phyloP scores from a whole-genome alignment of 2,888 invertebrate genomes.

The Drosophila anomalata region DNA sequence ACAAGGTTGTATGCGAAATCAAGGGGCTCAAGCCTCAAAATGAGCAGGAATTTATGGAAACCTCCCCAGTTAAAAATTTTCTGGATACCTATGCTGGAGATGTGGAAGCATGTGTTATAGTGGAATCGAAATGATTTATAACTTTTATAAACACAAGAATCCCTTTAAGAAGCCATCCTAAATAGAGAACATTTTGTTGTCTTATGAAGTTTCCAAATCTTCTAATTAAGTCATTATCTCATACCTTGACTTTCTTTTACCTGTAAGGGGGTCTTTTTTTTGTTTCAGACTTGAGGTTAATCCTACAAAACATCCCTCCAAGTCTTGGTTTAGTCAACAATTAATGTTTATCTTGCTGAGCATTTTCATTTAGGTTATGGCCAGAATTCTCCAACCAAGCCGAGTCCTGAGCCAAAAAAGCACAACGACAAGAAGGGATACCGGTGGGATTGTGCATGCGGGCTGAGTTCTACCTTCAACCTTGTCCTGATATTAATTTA shows the following conservation, averaged over 20 bases:
- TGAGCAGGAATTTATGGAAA: slow-evolving; percentile 21
- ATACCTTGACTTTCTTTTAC: background rate
- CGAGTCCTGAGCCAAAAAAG: slow-evolving; percentile 5
- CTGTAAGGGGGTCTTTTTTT: slow-evolving; percentile 4
- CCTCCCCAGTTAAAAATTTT: background rate
- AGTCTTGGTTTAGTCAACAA: slow-evolving; percentile 40
- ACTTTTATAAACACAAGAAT: background rate
- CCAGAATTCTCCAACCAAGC: slow-evolving; percentile 3
- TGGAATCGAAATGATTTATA: background rate
- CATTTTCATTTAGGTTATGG: slow-evolving; percentile 48
- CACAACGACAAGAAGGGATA: slow-evolving; percentile 13
- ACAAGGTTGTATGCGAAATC: slow-evolving; percentile 59
- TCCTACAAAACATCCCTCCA: slow-evolving; percentile 9
- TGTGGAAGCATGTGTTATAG: background rate
- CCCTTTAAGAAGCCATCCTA: background rate
- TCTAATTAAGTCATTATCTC: slow-evolving; percentile 17
- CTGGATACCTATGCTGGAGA: background rate
- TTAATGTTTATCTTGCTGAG: slow-evolving; percentile 49
- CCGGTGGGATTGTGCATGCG: slow-evolving; percentile 19
- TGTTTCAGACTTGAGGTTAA: background rate
- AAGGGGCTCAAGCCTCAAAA: slow-evolving; percentile 13
- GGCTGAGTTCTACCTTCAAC: slow-evolving; percentile 24
- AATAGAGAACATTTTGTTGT: too few relatives aligned
- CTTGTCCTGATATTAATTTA: slow-evolving; percentile 66
- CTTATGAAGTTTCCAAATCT: slow-evolving; percentile 3